Evolutionary conservation across 2,113 vertebrate genomes (phyloP).

Genomic region (Phasianus colchicus): DNA sequence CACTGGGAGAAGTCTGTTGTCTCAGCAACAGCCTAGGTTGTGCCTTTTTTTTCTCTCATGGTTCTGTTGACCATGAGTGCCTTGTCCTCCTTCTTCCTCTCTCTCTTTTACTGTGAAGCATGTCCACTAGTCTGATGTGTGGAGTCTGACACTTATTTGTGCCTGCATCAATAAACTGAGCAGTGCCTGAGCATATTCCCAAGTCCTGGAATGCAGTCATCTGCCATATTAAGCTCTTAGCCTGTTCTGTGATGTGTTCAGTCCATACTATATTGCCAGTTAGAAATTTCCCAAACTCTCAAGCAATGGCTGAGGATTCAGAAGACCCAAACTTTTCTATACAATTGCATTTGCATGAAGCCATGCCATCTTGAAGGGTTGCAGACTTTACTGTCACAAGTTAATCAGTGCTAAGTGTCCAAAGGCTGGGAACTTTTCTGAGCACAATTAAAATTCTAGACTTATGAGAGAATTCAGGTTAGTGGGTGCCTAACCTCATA

Average conservation of each 20-base stretch:
- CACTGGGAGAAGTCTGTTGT: not conserved
- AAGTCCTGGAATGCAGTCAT: not conserved
- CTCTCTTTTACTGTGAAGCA: not conserved
- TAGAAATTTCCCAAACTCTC: not conserved
- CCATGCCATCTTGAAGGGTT: not conserved
- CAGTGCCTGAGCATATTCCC: not conserved
- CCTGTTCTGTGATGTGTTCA: not conserved
- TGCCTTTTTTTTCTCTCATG: not conserved
- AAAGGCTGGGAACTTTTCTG: not conserved
- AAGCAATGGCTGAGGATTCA: not conserved
- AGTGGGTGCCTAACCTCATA: not conserved
- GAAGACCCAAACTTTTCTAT: not conserved
- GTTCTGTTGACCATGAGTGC: not conserved
- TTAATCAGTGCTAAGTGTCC: not conserved
- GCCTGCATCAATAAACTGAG: not conserved
- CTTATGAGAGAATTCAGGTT: accelerated
- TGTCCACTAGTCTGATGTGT: not conserved
- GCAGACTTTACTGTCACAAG: not conserved
- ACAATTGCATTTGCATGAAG: not conserved
- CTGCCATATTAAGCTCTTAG: not conserved
- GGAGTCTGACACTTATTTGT: accelerated
- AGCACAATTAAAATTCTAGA: not conserved
- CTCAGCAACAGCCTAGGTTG: not conserved
- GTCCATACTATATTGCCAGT: not conserved
- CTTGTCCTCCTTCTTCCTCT: not conserved